A percentile compares a stretch with the other conserved stretches of the same genome.
These are phyloP conservation scores for Neodiprion fabricii DNA, from an alignment of 1,140 invertebrate genomes.

Conservation along the genomic window DNA sequence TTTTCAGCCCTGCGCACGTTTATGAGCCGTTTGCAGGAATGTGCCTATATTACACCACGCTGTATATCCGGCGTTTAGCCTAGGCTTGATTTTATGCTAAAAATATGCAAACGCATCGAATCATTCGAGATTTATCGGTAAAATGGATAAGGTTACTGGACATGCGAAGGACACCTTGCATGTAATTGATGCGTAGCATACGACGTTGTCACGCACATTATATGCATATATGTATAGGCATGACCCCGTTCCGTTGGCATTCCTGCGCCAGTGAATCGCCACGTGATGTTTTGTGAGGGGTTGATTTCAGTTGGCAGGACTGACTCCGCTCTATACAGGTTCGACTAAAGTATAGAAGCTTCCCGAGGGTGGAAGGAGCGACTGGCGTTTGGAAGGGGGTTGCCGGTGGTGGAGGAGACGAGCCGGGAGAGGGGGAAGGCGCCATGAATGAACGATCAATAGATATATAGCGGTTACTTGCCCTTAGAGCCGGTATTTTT, in stretches of 20 bases:
- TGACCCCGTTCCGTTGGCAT: slow-evolving; percentile 30
- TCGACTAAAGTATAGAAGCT: slow-evolving; percentile 5
- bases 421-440: slow-evolving; percentile 40
- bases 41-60: too few species aligned
- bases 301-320: slow-evolving; percentile 40
- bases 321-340: slow-evolving; percentile 22
- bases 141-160: not conserved
- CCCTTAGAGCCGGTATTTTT: slow-evolving; percentile 11
- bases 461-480: slow-evolving; percentile 49
- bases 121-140: too few species aligned
- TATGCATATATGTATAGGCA: not conserved
- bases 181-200: not conserved
- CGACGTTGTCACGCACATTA: not conserved
- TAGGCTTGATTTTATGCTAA: not conserved
- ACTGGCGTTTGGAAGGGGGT: slow-evolving; percentile 15
- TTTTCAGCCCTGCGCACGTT: too few species aligned
- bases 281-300: slow-evolving; percentile 36
- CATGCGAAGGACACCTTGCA: not conserved
- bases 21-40: too few species aligned
- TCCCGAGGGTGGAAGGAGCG: slow-evolving; percentile 19
- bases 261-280: slow-evolving; percentile 29
- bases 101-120: not conserved
- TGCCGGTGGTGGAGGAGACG: slow-evolving; percentile 31
- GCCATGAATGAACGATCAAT: slow-evolving; percentile 59
- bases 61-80: too few species aligned